Percentiles rank a stretch among this genome's conserved stretches.
Evolutionary conservation across 2,797 vertebrate species (phyloP).

Genomic region (Acestrorhynchus altus): DNA sequence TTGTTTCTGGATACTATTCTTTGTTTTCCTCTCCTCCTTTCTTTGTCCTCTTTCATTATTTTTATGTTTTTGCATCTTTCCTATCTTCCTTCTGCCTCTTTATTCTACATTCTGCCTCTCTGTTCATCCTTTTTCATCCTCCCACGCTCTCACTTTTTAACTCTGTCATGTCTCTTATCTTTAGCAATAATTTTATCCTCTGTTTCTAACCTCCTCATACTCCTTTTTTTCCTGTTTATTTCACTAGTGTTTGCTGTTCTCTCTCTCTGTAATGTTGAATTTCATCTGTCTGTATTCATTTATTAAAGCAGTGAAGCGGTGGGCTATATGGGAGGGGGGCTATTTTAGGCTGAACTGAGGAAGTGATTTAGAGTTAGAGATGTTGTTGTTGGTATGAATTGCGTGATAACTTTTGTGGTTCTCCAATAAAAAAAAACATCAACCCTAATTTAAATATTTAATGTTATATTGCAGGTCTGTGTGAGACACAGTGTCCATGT

Average conservation of each 20-base stretch:
- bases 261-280: no score
- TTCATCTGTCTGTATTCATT: neutral
- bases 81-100: neutral
- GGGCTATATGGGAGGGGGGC: neutral
- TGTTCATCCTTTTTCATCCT: neutral
- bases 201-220: neutral
- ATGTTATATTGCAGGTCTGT: neutral
- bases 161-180: no score
- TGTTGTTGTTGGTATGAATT: neutral
- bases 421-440: conserved; percentile 55
- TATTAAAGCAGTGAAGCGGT: neutral
- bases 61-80: neutral
- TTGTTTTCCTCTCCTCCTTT: neutral
- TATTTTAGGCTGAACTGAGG: neutral
- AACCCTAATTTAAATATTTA: no score
- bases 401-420: conserved; percentile 69
- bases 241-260: no score
- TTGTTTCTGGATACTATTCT: neutral
- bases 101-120: neutral
- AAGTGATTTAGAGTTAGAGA: neutral
- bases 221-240: neutral
- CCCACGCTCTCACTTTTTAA: neutral
- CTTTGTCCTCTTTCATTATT: neutral
- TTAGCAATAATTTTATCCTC: neutral
- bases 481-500: no score